phyloP scores from a whole-genome alignment of 2,113 vertebrate species.

The Conger conger region DNA sequence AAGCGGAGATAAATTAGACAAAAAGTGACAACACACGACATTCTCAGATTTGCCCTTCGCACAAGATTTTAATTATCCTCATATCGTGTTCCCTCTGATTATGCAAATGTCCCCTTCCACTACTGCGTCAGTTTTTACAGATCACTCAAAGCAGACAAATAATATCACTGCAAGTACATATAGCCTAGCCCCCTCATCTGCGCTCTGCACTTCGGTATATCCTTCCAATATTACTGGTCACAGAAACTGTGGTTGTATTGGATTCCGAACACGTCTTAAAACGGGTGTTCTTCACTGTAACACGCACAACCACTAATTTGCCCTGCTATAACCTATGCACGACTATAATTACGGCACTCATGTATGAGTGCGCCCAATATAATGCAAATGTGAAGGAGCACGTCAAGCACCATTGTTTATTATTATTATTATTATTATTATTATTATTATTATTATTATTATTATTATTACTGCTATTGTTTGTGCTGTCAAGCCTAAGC shows the following conservation, averaged over 20 bases:
- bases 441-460: not conserved
- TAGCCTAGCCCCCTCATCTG: not conserved
- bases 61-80: not conserved
- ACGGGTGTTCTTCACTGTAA: not conserved
- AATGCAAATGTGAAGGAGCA: not conserved
- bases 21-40: constrained; percentile 15
- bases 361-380: not conserved
- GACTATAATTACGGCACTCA: not conserved
- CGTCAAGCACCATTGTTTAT: not conserved
- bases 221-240: not conserved
- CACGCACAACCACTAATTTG: not conserved
- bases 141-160: not conserved
- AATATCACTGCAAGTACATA: not conserved
- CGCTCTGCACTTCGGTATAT: not conserved
- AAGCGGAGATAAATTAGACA: constrained; percentile 14
- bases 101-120: constrained; percentile 13
- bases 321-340: not conserved
- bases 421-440: not conserved
- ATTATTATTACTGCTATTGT: not conserved
- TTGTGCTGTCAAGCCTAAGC: not conserved
- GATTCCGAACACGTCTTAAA: not conserved
- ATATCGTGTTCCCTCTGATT: not conserved
- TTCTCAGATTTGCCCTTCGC: not conserved
- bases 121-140: constrained; percentile 20
- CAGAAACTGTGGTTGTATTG: not conserved